These are phyloP conservation scores for Capreolus pygargus DNA, from an alignment of 2,113 vertebrate species.

Conservation along the genomic window DNA sequence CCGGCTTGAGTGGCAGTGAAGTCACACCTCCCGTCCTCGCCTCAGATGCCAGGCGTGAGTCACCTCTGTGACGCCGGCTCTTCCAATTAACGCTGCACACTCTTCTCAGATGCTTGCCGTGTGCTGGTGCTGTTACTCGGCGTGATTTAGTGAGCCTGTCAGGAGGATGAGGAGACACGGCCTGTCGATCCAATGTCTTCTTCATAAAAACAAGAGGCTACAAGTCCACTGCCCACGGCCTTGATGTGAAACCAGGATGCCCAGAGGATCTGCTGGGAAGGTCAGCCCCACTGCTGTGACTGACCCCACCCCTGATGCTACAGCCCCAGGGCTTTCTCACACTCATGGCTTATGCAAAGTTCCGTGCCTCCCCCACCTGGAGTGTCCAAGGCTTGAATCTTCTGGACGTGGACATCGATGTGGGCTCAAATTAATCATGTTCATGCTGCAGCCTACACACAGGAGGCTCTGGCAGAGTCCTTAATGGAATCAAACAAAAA, in stretches of 20 bases:
- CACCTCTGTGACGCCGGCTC: constrained; percentile 37
- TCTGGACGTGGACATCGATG: neutral
- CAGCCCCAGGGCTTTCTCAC: neutral
- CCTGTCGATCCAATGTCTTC: constrained; percentile 2
- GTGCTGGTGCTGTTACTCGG: neutral
- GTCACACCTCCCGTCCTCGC: constrained; percentile 60
- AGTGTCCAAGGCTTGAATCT: constrained; percentile 59
- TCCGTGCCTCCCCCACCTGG: constrained; percentile 52
- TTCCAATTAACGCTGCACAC: constrained; percentile 63
- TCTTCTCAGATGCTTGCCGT: constrained; percentile 37
- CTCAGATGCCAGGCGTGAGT: constrained; percentile 18
- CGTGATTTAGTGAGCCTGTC: constrained; percentile 49
- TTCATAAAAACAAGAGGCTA: constrained; percentile 29
- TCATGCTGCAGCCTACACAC: neutral
- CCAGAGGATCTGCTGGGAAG: constrained; percentile 26
- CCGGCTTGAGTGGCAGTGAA: constrained; percentile 59
- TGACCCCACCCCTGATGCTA: neutral
- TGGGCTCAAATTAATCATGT: constrained; percentile 59
- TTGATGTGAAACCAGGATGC: constrained; percentile 40
- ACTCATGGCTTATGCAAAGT: neutral
- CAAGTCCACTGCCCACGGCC: constrained; percentile 14
- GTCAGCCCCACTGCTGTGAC: neutral
- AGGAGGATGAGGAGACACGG: neutral
- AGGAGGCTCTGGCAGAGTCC: constrained; percentile 57
- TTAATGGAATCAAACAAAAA: neutral